A percentile compares a stretch with the other conserved stretches of the same genome.
phyloP scores from a whole-genome alignment of 35 echinoderm and acorn worm species.

The Lytechinus pictus region DNA sequence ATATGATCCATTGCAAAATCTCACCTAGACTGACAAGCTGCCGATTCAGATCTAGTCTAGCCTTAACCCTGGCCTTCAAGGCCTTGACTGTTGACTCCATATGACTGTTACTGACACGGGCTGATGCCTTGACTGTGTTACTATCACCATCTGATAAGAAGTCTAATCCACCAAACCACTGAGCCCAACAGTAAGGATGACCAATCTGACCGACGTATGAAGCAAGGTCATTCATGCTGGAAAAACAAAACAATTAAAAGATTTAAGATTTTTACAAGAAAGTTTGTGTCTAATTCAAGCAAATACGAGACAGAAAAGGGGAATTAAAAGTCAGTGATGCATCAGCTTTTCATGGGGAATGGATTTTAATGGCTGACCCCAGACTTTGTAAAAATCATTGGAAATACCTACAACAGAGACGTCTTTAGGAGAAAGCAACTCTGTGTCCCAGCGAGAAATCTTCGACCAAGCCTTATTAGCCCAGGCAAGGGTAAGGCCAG shows the following conservation, averaged over 20 bases:
- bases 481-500: too few species aligned
- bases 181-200: constrained; percentile 88
- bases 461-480: too few species aligned
- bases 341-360: too few species aligned
- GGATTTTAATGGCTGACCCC: too few species aligned
- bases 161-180: constrained; percentile 88
- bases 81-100: constrained; percentile 93
- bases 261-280: not conserved
- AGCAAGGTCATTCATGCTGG: constrained; percentile 14
- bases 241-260: not conserved
- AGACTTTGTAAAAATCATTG: too few species aligned
- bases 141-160: constrained; percentile 70
- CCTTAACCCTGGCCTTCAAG: constrained; percentile 66
- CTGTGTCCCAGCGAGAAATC: too few species aligned
- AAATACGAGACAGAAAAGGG: too few species aligned
- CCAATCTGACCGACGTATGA: constrained; percentile 68
- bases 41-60: constrained; percentile 82
- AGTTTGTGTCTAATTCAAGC: too few species aligned
- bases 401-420: too few species aligned
- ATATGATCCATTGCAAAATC: constrained; percentile 9
- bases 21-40: constrained; percentile 80
- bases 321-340: too few species aligned
- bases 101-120: constrained; percentile 79
- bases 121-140: constrained; percentile 50
- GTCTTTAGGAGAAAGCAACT: too few species aligned